Conservation (phyloP, 2,888 invertebrate genomes). For the Drosophila subsilvestris region DNA sequence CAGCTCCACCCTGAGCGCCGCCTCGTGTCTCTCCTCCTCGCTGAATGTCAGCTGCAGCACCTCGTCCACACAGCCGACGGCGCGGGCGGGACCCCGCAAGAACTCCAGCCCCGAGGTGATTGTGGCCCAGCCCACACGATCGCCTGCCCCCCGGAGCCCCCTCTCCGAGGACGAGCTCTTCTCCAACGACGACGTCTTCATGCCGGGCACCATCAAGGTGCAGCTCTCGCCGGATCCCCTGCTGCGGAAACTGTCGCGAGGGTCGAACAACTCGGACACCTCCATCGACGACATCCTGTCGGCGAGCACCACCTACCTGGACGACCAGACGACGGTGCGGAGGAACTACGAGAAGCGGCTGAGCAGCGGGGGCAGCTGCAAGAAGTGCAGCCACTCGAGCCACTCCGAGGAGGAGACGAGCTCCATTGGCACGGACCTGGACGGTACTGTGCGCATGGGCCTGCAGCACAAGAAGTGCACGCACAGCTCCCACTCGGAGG, state of each 20-base stretch:
- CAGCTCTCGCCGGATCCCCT: constrained; percentile 86
- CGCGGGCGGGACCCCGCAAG: constrained; percentile 63
- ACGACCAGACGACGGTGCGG: constrained; percentile 86
- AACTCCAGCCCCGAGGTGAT: constrained; percentile 85
- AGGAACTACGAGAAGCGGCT: constrained; percentile 84
- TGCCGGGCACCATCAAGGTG: constrained; percentile 86
- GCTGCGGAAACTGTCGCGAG: constrained; percentile 83
- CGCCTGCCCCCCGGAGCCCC: constrained; percentile 87
- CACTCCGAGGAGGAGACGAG: constrained; percentile 91
- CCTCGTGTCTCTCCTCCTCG: constrained; percentile 82
- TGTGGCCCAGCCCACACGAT: constrained; percentile 87
- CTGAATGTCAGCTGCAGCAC: constrained; percentile 83
- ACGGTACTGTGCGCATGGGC: constrained; percentile 92
- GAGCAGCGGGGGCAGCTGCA: constrained; percentile 85
- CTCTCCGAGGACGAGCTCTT: constrained; percentile 87
- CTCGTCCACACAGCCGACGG: constrained; percentile 76
- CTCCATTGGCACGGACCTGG: constrained; percentile 91
- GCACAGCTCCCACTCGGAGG: constrained; percentile 93
- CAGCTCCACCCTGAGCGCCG: constrained; percentile 82
- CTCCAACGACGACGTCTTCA: constrained; percentile 87
- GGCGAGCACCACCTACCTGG: constrained; percentile 85
- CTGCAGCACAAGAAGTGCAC: constrained; percentile 92
- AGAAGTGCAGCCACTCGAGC: constrained; percentile 88
- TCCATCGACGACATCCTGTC: constrained; percentile 87
- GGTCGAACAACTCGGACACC: constrained; percentile 88